Evolutionary conservation across 2,113 vertebrate genomes (phyloP), one percentile per base, ranked within the genome.

Genomic region (Rallus limicola): DNA sequence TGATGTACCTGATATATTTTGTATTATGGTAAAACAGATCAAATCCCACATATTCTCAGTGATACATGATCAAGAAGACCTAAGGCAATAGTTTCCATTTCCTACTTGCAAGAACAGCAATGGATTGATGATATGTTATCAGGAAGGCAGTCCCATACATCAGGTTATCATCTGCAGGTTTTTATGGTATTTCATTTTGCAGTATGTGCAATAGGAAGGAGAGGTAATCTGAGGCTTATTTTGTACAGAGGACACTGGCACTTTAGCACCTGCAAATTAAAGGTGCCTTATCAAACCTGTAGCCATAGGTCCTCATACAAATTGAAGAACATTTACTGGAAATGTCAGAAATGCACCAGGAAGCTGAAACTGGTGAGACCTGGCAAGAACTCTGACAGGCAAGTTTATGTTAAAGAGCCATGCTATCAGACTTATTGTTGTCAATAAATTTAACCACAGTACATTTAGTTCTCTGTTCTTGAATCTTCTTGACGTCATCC

Each of bases 141-240:
- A 55, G 48, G 10, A 65, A 34, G 6, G 3, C 12, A 31, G 34
- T 40, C 13, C 80, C 7, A 11, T 9, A 34, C 13, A 2, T 34
- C 9, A 5, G 2, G 0, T 4, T 42, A 21, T 33, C 26, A 20
- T 33, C 44, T 67, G 9, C 2, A 6, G 16, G 2, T 1, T 65
- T 86, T 78, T 71, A 63, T 77, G 31, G 28, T 10, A 31, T 28
- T 84, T 71, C 6, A 8, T 81, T 60, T 81, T 75, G 5, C 13
- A 38, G 11, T 20, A n/a, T 0, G 6, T 25, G 33, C 10, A 64
- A 56, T 4, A 64, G 36, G 18, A 38, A 77, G 42, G 2, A 17
- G 28, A 72, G 4, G 13, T 25, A 65, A 82, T 36, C 23, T 48
- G 7, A 52, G 17, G 4, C 0, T 5, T 3, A 0, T 31, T 70